Evolutionary conservation across 1,140 invertebrate genomes (phyloP).

Genomic region (Theocolax elegans): DNA sequence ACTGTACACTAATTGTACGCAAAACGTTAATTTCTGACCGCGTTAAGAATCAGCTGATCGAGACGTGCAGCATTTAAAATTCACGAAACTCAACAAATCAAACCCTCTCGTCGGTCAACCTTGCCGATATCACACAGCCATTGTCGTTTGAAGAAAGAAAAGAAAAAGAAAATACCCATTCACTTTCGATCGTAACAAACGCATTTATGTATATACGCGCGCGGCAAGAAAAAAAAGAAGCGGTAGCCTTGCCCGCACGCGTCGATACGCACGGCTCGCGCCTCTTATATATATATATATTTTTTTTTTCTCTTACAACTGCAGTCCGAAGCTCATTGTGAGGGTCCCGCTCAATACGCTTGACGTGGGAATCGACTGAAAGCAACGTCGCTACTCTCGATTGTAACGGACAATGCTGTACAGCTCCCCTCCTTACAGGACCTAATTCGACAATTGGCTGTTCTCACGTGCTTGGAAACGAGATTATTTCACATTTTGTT

Average conservation of each 20-base stretch:
- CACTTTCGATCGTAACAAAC: not conserved
- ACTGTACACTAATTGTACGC: no score
- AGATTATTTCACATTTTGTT: slow-evolving; percentile 7
- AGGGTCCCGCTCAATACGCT: not conserved
- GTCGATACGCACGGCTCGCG: not conserved
- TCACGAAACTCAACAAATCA: no score
- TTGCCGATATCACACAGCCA: not conserved
- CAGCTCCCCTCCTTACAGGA: not conserved
- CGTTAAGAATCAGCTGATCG: no score
- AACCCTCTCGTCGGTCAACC: no score
- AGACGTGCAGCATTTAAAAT: no score
- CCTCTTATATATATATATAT: not conserved
- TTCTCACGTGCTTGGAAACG: not conserved
- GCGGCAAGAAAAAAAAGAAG: not conserved
- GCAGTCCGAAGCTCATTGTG: not conserved
- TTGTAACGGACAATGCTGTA: not conserved
- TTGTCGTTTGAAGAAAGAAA: not conserved
- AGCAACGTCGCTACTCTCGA: not conserved
- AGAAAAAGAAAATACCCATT: no score
- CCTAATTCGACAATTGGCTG: slow-evolving; percentile 31
- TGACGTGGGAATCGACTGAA: slow-evolving; percentile 9
- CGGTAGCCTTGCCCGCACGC: not conserved
- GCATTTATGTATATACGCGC: not conserved
- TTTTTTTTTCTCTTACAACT: not conserved
- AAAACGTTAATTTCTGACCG: no score